Base-by-base conservation (phyloP, 2,113 vertebrate species). In the Zosterops hypoxanthus region DNA sequence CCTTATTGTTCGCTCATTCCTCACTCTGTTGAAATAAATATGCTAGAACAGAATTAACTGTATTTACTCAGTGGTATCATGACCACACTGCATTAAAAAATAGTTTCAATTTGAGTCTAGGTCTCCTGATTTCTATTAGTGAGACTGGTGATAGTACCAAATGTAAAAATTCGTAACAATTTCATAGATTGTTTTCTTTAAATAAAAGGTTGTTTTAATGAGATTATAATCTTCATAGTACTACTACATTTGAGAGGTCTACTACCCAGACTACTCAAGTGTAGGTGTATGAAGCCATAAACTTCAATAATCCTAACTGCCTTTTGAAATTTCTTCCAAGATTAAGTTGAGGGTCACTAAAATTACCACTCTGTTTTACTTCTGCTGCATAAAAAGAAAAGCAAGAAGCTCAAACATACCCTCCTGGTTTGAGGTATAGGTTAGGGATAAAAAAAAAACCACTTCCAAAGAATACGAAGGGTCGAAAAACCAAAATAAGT, bases 1-100 rank as follows among this genome's bases (percentile, higher is more conserved):
- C 2, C 29, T 36, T 2, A 2, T 14, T 25, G 21, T 28, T 20
- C 0, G 0, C n/a, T 82, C 33, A 20, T 46, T 78, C 14, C 59
- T 69, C 36, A n/a, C 5, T 47, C 20, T 34, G 4, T 21, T 81
- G 64, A 93, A 86, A 76, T 12, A 89, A 81, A 83, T 6, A n/a
- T 6, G 8, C n/a, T 59, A 66, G 29, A 83, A 83, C 22, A 88
- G 4, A 70, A 81, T 42, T 24, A 68, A 7, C 17, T 75, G 19
- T 24, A 70, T 70, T 83, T 86, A 29, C 12, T 68, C 4, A 11
- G 14, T 15, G 7, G 26, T 76, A 44, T 21, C 2, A 2, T 52
- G 36, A 47, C 18, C 11, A 77, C 47, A 55, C 9, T 21, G 15
- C 24, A 59, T n/a, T 44, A 12, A 59, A 57, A 66, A 68, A n/a